Evolutionary conservation across 2,113 vertebrate genomes (phyloP).

Genomic region (Brachyhypopomus gauderio): DNA sequence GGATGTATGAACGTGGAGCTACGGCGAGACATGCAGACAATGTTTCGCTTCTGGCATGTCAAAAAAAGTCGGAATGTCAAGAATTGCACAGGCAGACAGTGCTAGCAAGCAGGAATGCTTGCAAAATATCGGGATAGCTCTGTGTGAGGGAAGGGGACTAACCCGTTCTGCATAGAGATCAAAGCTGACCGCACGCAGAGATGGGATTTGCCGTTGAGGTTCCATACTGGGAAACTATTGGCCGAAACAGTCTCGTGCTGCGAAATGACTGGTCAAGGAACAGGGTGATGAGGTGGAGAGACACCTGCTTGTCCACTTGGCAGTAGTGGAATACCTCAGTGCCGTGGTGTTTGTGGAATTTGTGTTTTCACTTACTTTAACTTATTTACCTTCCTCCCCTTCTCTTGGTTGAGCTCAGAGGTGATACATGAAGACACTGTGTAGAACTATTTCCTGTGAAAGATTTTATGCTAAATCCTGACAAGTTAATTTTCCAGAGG

Average conservation of each 20-base stretch:
- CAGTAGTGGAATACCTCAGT: neutral
- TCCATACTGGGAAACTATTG: neutral
- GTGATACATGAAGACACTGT: neutral
- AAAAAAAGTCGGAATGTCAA: conserved; percentile 8
- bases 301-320: conserved; percentile 30
- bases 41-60: neutral
- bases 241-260: neutral
- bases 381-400: neutral
- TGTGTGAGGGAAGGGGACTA: conserved; percentile 16
- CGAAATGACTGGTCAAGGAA: neutral
- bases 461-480: conserved; percentile 17
- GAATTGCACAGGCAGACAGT: neutral
- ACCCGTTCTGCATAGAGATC: conserved; percentile 12
- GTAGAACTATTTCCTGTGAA: conserved; percentile 5
- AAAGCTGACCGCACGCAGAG: conserved; percentile 22
- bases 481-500: neutral
- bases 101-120: conserved; percentile 5
- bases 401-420: neutral
- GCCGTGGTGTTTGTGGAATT: neutral
- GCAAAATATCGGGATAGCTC: conserved; percentile 13
- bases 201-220: neutral
- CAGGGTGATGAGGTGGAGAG: neutral
- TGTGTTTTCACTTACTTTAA: neutral
- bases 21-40: neutral
- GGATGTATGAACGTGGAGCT: conserved; percentile 12